phyloP scores from a whole-genome alignment of 2,888 invertebrate genomes.

The Tachina fera region DNA sequence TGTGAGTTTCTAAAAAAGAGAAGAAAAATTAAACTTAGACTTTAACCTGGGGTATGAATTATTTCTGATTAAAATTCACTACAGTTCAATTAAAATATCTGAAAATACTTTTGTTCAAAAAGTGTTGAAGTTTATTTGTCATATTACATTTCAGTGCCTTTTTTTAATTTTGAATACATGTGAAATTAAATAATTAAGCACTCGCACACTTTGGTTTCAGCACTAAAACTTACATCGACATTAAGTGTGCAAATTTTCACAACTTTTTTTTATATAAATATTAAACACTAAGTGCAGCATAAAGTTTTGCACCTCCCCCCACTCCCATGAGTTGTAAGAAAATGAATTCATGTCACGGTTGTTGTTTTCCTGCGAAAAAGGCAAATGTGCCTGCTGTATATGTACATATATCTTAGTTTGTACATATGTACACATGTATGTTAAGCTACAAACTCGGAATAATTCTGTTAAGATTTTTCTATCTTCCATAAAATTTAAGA shows the following conservation, averaged over 20 bases:
- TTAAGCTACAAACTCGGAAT: no score
- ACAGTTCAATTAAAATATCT: no score
- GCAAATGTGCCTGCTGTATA: conserved; percentile 1
- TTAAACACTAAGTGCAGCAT: neutral
- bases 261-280: conserved; percentile 15
- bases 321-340: neutral
- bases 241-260: conserved; percentile 1
- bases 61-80: no score
- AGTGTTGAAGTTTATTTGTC: conserved; percentile 66
- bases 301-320: neutral
- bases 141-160: conserved; percentile 60
- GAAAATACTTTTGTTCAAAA: neutral
- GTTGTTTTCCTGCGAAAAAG: neutral
- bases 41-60: no score
- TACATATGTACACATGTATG: no score
- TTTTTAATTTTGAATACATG: conserved; percentile 46
- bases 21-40: no score
- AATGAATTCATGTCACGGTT: neutral
- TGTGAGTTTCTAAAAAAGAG: no score
- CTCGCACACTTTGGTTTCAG: neutral
- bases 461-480: no score
- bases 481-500: no score
- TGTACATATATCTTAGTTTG: neutral
- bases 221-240: neutral
- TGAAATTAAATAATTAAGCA: conserved; percentile 63